Conservation (phyloP, 1,140 invertebrate species). For the Oncopeltus fasciatus region DNA sequence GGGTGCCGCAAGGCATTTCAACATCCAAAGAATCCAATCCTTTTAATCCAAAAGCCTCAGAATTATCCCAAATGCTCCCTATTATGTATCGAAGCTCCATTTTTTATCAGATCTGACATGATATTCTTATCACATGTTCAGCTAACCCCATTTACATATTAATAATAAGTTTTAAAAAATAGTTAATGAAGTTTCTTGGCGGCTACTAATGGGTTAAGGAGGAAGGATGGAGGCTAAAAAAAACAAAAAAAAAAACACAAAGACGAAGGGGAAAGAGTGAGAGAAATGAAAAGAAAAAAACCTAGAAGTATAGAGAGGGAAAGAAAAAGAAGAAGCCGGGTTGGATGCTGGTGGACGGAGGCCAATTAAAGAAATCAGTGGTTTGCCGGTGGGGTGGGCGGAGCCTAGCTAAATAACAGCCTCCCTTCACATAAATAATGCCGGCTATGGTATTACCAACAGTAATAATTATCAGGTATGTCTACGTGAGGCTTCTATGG, state of each 20-base stretch:
- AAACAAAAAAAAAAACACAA: background rate
- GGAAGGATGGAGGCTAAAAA: background rate
- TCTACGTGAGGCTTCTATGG: background rate
- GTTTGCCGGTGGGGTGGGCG: background rate
- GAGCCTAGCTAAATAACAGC: background rate
- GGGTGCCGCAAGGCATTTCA: too few species aligned
- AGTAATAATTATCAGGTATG: background rate
- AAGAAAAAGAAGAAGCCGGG: background rate
- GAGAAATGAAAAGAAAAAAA: background rate
- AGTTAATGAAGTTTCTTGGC: background rate
- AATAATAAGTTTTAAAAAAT: too few species aligned
- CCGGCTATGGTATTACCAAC: background rate
- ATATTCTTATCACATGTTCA: too few species aligned
- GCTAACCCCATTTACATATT: too few species aligned
- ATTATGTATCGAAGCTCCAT: too few species aligned
- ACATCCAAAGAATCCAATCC: too few species aligned
- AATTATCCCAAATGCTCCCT: too few species aligned
- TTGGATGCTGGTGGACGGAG: background rate
- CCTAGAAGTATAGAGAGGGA: background rate
- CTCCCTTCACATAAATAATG: background rate
- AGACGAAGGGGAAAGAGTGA: background rate
- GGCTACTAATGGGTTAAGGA: background rate
- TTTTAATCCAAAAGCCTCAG: too few species aligned
- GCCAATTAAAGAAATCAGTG: background rate
- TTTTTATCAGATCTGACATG: too few species aligned